Evolutionary conservation across 2,888 invertebrate species (phyloP), one percentile per base, ranked within the genome.

Genomic region (Acleris holmiana): DNA sequence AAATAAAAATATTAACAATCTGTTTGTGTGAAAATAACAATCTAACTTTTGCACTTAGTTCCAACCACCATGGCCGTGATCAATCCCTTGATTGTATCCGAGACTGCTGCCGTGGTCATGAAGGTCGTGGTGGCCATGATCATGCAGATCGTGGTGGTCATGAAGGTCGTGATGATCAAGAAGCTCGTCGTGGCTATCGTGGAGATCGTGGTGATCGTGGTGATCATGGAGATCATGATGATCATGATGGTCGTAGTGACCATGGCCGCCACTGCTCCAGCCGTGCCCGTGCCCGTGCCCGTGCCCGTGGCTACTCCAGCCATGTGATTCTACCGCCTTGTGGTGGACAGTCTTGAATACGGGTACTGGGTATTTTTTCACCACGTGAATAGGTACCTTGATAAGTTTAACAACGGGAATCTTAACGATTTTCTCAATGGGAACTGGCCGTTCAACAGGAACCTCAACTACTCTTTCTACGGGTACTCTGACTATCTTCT

Each of bases 401-500:
- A 94, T 80, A 49, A 93, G 75, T 70, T 94, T 94, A 54, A 93
- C 91, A 29, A 94, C 73, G 8, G 94, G 94, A 1, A 94, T 92
- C 69, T 94, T 89, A 2, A 92, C 91, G 55, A 92, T 80, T 73
- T 74, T 90, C 74, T 91, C 90, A 51, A 94, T 86, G 0, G 94
- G 89, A 58, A 94, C 93, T 2, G 94, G 94, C 72, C 89, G 91
- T 57, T 93, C 93, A 1, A 94, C 93, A 15, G 87, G 89, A 0
- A 94, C 91, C 18, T 94, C 80, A 10, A 94, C 93, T 46, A 94
- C 89, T 76, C 83, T 94, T 75, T 94, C 94, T 3, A 93, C 88
- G 53, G 93, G 94, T 10, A 94, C 88, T 66, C 93, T 92, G 65
- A 94, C 93, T 67, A 94, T 94, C 77, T 93, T 94, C 74, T 94